These are phyloP conservation scores for Axea sp. DNA, from an alignment of 2,888 invertebrate species.

Conservation along the genomic window DNA sequence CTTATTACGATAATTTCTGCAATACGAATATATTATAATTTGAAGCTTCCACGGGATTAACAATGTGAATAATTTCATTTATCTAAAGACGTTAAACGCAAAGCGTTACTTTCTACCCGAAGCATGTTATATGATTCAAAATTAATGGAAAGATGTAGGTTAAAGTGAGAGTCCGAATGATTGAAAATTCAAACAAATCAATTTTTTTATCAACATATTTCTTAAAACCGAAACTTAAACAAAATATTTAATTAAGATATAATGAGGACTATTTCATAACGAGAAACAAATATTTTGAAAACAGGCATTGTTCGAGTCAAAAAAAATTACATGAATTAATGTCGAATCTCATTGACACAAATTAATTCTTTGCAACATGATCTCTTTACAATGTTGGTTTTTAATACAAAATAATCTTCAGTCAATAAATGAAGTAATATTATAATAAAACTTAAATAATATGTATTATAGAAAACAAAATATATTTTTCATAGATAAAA, in stretches of 20 bases:
- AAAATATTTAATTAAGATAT: conserved; percentile 5
- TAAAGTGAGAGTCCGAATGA: conserved; percentile 34
- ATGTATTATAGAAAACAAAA: no score
- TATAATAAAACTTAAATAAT: no score
- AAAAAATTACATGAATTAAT: conserved; percentile 8
- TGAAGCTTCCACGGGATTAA: no score
- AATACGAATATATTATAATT: no score
- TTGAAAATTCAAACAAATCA: conserved; percentile 38
- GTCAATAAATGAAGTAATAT: no score
- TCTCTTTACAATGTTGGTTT: no score
- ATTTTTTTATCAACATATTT: conserved; percentile 23
- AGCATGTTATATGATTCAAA: conserved; percentile 24
- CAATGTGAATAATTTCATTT: conserved; percentile 23
- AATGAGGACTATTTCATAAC: conserved; percentile 4
- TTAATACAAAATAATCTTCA: no score
- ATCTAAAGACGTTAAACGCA: conserved; percentile 22
- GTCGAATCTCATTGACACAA: no score
- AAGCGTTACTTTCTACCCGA: conserved; percentile 28
- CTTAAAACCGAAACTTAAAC: conserved; percentile 6
- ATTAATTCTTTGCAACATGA: no score
- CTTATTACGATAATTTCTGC: no score
- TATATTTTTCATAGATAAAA: no score
- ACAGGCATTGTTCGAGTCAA: conserved; percentile 2
- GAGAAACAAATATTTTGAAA: conserved; percentile 8
- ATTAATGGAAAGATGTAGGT: conserved; percentile 37